Conservation (phyloP, 2,113 vertebrate genomes). For the Sardina pilchardus region DNA sequence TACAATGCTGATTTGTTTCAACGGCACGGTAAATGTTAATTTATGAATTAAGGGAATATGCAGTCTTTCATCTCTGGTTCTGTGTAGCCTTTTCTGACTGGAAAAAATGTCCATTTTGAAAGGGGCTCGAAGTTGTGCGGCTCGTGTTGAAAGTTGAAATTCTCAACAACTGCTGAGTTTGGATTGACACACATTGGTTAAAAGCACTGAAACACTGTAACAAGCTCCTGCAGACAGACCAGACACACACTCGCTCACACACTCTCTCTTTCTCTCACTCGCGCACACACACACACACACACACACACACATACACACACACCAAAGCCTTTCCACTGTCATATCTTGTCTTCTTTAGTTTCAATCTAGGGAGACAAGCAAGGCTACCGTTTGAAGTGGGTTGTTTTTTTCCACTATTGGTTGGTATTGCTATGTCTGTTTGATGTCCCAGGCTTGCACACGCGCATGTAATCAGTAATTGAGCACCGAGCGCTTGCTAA, state of each 20-base stretch:
- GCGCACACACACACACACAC: neutral
- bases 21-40: neutral
- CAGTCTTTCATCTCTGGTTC: neutral
- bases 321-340: neutral
- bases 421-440: constrained; percentile 21
- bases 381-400: constrained; percentile 33
- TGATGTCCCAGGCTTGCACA: constrained; percentile 27
- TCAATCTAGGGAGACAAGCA: constrained; percentile 17
- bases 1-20: too few relatives aligned
- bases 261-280: neutral
- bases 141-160: neutral
- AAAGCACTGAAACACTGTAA: neutral
- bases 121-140: neutral
- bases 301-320: neutral
- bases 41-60: neutral
- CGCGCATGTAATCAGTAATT: constrained; percentile 23
- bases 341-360: constrained; percentile 22
- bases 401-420: constrained; percentile 17
- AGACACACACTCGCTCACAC: neutral
- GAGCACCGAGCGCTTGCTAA: constrained; percentile 19
- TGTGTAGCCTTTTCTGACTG: too few relatives aligned
- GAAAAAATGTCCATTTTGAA: neutral
- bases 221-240: neutral
- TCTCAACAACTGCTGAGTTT: neutral
- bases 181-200: neutral